These are phyloP conservation scores for Mandrillus leucophaeus DNA, from an alignment of 2,113 vertebrate species.

Conservation along the genomic window DNA sequence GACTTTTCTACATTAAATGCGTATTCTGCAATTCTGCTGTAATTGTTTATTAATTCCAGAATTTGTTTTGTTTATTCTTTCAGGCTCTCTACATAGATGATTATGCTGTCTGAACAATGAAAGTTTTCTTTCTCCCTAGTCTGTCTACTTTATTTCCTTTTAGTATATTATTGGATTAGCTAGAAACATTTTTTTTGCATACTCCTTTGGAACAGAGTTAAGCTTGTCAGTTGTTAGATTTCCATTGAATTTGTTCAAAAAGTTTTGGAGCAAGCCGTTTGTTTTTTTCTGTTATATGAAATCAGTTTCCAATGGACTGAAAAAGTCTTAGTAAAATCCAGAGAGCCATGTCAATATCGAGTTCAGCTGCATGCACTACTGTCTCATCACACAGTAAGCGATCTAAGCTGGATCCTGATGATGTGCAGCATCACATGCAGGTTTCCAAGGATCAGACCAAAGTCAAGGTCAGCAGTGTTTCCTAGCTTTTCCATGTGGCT, in stretches of 20 bases:
- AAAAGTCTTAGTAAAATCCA: neutral
- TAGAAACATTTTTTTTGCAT: neutral
- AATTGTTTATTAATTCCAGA: neutral
- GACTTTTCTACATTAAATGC: neutral
- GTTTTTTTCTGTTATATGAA: neutral
- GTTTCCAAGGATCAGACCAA: neutral
- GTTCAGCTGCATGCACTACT: neutral
- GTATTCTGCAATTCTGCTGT: neutral
- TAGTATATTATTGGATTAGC: neutral
- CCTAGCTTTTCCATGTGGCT: neutral
- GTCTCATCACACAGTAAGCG: neutral
- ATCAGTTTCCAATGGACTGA: neutral
- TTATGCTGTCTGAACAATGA: neutral
- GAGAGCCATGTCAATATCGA: neutral
- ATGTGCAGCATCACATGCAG: no score
- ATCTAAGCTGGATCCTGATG: neutral
- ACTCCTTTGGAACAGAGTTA: neutral
- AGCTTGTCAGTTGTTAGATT: neutral
- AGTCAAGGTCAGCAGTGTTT: no score
- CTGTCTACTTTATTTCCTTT: neutral
- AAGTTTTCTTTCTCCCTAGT: neutral
- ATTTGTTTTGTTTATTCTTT: neutral
- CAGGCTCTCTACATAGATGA: neutral
- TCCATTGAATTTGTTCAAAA: neutral
- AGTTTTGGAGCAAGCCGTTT: neutral